Evolutionary conservation across 30 jellyfish, hydroid and myxozoan genomes (phyloP), one percentile per base, ranked within the genome.

Genomic region (Aurelia sp.): DNA sequence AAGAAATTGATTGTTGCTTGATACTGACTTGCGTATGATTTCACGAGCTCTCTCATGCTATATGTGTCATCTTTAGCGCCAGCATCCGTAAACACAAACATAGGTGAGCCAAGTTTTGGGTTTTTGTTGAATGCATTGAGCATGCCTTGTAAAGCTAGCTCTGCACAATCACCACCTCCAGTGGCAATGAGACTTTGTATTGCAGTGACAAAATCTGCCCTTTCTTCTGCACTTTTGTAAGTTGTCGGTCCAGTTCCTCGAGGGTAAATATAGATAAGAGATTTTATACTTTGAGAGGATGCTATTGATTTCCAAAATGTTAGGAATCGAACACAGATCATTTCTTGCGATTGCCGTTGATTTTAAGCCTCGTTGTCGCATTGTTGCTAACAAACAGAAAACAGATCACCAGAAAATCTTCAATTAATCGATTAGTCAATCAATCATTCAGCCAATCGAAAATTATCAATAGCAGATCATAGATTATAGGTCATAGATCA

Each of bases 11-110:
- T 78, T 4, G 89, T 78, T 3, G 78, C 79, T 4, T 78, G 52
- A 65, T 61, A 78, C 11, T 78, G 35, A 23, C 50, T 63, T 16
- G 89, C 79, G 50, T 78, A 78, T 52, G 66, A 61, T 59, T 69
- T 88, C 73, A 93, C 62, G 20, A 13, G 62, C 11, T 77, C 74
- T 44, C 72, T 93, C 16, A 57, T 88, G 20, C 74, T 86, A 40
- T 19, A 59, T 8, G 94, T 48, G 69, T 60, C 92, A 62, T 93
- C 98, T 63, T 88, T 88, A 1, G 98, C 96, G 23, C 87, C 74
- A 22, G 98, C 98, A 64, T 93, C 98, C 7, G 98, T 93, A 81
- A 93, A 93, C 18, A 93, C 98, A 76, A 86, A 93, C 98, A 93
- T 93, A 13, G 97, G 97, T 21, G 97, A 89, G 47, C 96, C 91